A percentile compares a stretch with the other conserved stretches of the same genome.
These are phyloP conservation scores for Turritopsis dohrnii DNA, from an alignment of 30 jellyfish, hydroid and myxozoan species.

Conservation along the genomic window DNA sequence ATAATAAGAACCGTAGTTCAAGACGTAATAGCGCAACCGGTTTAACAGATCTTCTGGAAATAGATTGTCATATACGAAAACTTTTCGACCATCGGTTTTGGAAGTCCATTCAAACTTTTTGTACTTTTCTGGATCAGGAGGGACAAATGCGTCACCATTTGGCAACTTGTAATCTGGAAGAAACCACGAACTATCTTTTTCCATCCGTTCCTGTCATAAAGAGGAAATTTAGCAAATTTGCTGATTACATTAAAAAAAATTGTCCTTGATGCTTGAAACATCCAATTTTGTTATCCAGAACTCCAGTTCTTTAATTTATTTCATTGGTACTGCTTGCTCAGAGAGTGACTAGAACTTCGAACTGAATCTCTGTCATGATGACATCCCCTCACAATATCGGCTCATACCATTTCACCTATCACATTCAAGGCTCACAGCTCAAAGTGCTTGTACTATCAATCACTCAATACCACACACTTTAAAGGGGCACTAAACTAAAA, in stretches of 20 bases:
- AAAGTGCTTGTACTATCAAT: too few relatives aligned
- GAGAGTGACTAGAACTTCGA: too few relatives aligned
- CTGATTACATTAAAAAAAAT: background rate
- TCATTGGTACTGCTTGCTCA: too few relatives aligned
- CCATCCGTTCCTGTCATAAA: slow-evolving; percentile 27
- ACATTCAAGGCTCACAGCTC: too few relatives aligned
- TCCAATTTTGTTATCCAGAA: background rate
- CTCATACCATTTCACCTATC: too few relatives aligned
- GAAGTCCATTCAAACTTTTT: slow-evolving; percentile 57
- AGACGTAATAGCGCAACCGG: slow-evolving; percentile 72
- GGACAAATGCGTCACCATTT: slow-evolving; percentile 36
- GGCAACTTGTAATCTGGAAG: slow-evolving; percentile 51
- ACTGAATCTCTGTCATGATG: too few relatives aligned
- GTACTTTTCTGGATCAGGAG: slow-evolving; percentile 56
- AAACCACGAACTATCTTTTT: slow-evolving; percentile 62
- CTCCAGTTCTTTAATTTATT: too few relatives aligned
- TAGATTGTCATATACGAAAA: slow-evolving; percentile 64
- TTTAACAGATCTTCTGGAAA: slow-evolving; percentile 70
- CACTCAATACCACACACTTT: too few relatives aligned
- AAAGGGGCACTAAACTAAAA: too few relatives aligned
- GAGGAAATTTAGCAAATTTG: background rate
- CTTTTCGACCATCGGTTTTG: slow-evolving; percentile 49
- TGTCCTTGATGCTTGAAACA: too few relatives aligned
- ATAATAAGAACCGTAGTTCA: slow-evolving; percentile 71
- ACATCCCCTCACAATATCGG: too few relatives aligned